These are phyloP conservation scores for Paramisgurnus dabryanus DNA, from an alignment of 2,113 vertebrate species.

Conservation along the genomic window DNA sequence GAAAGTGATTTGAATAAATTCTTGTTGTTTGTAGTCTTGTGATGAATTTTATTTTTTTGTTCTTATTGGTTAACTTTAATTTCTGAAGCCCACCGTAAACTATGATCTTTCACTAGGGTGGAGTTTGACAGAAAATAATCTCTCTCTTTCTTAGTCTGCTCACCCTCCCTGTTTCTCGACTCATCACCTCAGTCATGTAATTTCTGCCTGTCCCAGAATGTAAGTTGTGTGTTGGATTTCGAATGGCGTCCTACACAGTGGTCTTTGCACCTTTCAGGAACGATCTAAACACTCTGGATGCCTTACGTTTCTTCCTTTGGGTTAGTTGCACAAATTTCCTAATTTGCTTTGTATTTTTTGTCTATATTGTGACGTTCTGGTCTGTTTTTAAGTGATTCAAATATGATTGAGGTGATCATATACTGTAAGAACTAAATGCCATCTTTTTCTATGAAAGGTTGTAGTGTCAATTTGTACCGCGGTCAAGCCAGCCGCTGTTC, in stretches of 20 bases:
- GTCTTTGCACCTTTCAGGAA: slow-evolving; percentile 25
- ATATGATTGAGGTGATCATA: background rate
- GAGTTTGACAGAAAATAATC: slow-evolving; percentile 7
- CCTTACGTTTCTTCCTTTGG: slow-evolving; percentile 46
- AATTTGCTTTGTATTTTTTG: background rate
- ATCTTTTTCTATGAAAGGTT: no score
- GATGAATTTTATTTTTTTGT: background rate
- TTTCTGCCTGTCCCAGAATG: background rate
- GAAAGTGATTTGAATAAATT: slow-evolving; percentile 15
- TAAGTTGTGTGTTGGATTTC: background rate
- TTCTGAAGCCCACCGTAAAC: slow-evolving; percentile 1
- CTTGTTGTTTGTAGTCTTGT: slow-evolving; percentile 3
- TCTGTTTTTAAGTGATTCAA: background rate
- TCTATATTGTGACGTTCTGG: background rate
- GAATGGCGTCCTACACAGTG: slow-evolving; percentile 44
- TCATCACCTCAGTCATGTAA: background rate
- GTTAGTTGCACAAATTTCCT: slow-evolving; percentile 12
- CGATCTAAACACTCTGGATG: slow-evolving; percentile 24
- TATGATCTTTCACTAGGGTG: slow-evolving; percentile 14
- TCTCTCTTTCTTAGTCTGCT: slow-evolving; percentile 1
- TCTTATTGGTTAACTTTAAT: background rate
- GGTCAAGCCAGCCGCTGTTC: no score
- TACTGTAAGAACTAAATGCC: background rate
- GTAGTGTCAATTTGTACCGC: no score
- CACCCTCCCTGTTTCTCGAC: background rate